Base-by-base conservation (phyloP, 2,888 invertebrate species). In the Herminia tarsipennalis region DNA sequence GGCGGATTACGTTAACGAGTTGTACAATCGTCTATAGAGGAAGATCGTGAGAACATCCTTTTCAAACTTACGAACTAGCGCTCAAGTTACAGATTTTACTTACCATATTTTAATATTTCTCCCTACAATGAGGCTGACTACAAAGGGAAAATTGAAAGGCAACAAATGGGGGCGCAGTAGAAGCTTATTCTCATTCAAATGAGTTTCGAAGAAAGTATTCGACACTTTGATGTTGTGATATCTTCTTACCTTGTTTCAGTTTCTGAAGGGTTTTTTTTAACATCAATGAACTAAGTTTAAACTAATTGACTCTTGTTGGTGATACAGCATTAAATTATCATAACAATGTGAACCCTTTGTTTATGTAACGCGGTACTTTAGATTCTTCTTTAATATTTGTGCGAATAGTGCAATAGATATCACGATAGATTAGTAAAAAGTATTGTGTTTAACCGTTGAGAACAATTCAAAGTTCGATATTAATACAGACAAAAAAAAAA, bases 151-250 rank as follows among this genome's bases (percentile, higher is more conserved):
- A 86, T 84, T 81, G 81, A 81, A 86, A 81, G 78, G 80, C 78
- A 83, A 84, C 83, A 87, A 87, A 85, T 85, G 77, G 77, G 73
- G 70, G 70, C 59, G 68, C 57, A 62, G 67, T 63, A 67, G 70
- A 68, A 75, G 77, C 82, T 85, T 81, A 85, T 87, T 86, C 81
- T 82, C 73, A 88, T 88, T 88, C 85, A 87, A 86, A 88, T 86
- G 76, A 86, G 81, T 80, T 85, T 63, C 57, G 52, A 78, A 78
- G 76, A 81, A 81, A 83, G 73, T 80, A 72, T 82, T 82, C 79
- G 75, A 76, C 80, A 82, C 83, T 86, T 86, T 83, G 83, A 81
- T 83, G 74, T 81, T 76, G 59, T 72, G 66, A 73, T 76, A 70
- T 73, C 70, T 63, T 59, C 56, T 66, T 68, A 60, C 52, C 60